These are phyloP conservation scores for Strix aluco DNA, from an alignment of 2,113 vertebrate genomes.

Conservation along the genomic window DNA sequence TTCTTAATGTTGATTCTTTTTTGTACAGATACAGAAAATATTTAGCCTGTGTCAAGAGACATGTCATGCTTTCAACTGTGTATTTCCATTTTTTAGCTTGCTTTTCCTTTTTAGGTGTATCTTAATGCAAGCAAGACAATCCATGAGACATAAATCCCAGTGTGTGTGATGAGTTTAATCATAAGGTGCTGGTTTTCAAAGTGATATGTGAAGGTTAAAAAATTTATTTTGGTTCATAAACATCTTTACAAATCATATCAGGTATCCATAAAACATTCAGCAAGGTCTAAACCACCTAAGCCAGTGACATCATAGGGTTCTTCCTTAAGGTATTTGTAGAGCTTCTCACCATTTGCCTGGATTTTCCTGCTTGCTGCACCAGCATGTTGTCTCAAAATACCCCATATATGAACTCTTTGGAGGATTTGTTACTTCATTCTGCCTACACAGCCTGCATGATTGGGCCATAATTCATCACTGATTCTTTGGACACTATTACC, in stretches of 20 bases:
- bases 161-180: neutral
- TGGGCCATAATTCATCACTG: neutral
- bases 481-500: neutral
- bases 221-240: neutral
- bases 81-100: neutral
- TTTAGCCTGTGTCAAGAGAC: neutral
- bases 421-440: neutral
- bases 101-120: neutral
- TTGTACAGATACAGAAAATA: neutral
- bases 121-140: neutral
- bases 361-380: neutral
- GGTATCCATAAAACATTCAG: neutral
- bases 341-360: neutral
- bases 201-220: neutral
- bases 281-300: neutral
- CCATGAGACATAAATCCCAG: neutral
- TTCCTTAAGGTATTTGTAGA: neutral
- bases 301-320: neutral
- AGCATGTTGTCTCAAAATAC: neutral
- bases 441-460: neutral
- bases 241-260: neutral
- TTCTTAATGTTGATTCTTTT: neutral
- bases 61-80: neutral
- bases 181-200: neutral
- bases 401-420: neutral